Percentiles rank a stretch among this genome's conserved stretches.
These are phyloP conservation scores for Uromys caudimaculatus DNA, from an alignment of 2,797 vertebrate genomes.

Conservation along the genomic window DNA sequence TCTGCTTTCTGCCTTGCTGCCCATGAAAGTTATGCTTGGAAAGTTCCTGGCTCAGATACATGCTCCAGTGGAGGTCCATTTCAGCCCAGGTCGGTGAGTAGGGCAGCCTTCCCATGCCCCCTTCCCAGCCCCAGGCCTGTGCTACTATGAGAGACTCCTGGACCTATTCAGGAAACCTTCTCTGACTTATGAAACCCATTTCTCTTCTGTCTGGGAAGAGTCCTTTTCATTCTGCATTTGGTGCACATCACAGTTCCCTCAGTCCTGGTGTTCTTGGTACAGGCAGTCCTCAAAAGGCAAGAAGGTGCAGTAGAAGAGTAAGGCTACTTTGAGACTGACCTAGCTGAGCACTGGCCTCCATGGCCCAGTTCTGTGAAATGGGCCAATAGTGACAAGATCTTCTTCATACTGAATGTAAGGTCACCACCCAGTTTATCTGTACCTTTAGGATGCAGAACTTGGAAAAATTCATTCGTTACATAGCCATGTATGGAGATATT, in stretches of 20 bases:
- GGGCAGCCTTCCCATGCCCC: background rate
- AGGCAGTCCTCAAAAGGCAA: background rate
- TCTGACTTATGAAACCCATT: accelerated
- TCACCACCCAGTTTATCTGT: background rate
- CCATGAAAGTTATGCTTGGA: background rate
- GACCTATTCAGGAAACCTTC: background rate
- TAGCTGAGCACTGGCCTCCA: background rate
- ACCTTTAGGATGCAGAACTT: background rate
- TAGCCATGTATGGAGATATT: no score
- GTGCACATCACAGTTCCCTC: background rate
- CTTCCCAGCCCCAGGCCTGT: accelerated
- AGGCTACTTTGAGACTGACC: background rate
- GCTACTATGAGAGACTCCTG: background rate
- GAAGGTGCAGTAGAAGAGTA: no score
- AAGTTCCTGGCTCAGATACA: background rate
- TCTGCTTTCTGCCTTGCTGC: background rate
- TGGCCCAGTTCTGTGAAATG: background rate
- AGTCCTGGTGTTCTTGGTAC: background rate
- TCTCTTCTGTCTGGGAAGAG: background rate
- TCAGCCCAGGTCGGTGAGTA: background rate
- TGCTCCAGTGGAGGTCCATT: no score
- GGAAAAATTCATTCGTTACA: background rate
- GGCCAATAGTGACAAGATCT: background rate
- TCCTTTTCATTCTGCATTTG: accelerated
- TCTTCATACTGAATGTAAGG: background rate